Evolutionary conservation across 1,140 invertebrate genomes (phyloP), one percentile per base, ranked within the genome.

Genomic region (Saccostrea glomerata): DNA sequence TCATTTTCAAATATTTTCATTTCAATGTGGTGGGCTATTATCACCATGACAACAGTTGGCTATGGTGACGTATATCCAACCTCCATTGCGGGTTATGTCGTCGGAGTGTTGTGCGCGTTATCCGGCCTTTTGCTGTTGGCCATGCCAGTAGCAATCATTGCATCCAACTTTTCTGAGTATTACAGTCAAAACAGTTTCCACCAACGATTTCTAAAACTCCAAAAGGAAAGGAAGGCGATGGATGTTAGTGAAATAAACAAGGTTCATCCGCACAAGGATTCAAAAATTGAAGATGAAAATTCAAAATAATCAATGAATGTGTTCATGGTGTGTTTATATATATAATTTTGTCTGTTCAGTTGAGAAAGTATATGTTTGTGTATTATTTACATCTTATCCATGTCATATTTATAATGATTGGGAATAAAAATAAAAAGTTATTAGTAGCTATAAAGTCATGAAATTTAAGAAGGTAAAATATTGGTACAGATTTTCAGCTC

Each of bases 111-210:
- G 20, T 93, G 98, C 97, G 99, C 98, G 97, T 98, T 99, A 96
- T 99, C 98, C 97, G 99, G 99, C 96, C 98, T 99, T 95, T 96
- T 99, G 96, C 98, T 99, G 96, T 98, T 99, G 96, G 98, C 98
- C 96, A 98, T 99, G 96, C 98, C 98, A 96, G 99, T 99, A 97
- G 93, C 94, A 7, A 92, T 94, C 13, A 93, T 94, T 84, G 93
- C 92, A 73, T 92, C 92, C 60, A 94, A 94, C 88, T 94, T 94
- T 89, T 88, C 89, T 2, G 98, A 87, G 54, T 93, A 91, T 77
- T 93, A 93, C 25, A 40, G 58, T 47, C 55, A 63, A 85, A 85
- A 85, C 20, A 85, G 47, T 56, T 54, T 84, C 54, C 40, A 56
- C 12, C 54, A 55, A 56, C 82, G 82, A 15, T 84, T 12, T 54